These are phyloP conservation scores for Parascotia fuliginaria DNA, from an alignment of 2,888 invertebrate genomes.

Conservation along the genomic window DNA sequence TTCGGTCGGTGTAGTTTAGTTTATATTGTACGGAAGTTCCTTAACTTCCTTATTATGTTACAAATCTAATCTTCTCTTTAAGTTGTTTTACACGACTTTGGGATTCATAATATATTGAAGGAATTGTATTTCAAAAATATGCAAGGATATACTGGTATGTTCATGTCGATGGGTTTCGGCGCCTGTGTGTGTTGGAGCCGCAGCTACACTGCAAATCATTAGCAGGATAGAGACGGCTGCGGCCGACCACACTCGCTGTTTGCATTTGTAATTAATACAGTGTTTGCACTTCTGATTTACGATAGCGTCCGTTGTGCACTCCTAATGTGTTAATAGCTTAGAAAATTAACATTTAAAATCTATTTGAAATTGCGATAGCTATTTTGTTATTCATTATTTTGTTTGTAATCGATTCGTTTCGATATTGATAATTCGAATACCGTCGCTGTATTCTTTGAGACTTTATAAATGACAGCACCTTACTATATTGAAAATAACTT, in stretches of 20 bases:
- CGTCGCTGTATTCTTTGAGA: too few relatives aligned
- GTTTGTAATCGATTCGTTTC: background rate
- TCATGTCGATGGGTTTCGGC: constrained; percentile 14
- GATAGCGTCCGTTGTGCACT: constrained; percentile 75
- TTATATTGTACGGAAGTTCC: too few relatives aligned
- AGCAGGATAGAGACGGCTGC: constrained; percentile 82
- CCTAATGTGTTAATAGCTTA: constrained; percentile 83
- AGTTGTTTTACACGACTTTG: too few relatives aligned
- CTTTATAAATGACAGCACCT: too few relatives aligned
- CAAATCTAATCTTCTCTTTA: too few relatives aligned
- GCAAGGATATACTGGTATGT: constrained; percentile 9
- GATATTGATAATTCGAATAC: too few relatives aligned
- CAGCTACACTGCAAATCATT: constrained; percentile 82
- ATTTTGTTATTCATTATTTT: background rate
- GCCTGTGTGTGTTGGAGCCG: constrained; percentile 37
- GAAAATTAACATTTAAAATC: constrained; percentile 64
- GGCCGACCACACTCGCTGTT: constrained; percentile 83
- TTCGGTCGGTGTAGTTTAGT: too few relatives aligned
- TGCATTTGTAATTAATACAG: constrained; percentile 86
- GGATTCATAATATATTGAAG: too few relatives aligned
- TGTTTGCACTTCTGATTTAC: constrained; percentile 85
- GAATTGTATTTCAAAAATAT: constrained; percentile 13
- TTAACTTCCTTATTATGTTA: too few relatives aligned
- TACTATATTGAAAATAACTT: too few relatives aligned
- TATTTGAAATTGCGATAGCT: constrained; percentile 11